These are phyloP conservation scores for Falco punctatus DNA, from an alignment of 2,113 vertebrate species.

Conservation along the genomic window DNA sequence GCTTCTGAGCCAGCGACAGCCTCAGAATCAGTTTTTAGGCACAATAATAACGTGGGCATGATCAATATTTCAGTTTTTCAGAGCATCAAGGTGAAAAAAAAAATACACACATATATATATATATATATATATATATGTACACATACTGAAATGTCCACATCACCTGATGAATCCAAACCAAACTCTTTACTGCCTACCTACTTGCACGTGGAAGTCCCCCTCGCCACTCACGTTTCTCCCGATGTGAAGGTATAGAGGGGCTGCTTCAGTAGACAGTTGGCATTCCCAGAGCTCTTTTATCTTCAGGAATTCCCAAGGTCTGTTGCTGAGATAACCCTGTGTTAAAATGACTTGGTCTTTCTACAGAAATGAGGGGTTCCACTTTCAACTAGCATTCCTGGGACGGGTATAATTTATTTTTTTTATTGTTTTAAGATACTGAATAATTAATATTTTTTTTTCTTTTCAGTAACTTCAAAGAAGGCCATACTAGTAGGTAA, in stretches of 20 bases:
- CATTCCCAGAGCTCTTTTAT: not conserved
- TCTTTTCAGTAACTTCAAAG: not conserved
- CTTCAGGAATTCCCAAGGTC: not conserved
- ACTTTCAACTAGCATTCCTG: not conserved
- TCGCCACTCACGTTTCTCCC: not conserved
- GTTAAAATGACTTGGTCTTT: not conserved
- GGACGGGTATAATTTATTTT: not conserved
- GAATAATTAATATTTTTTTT: not conserved
- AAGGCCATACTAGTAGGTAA: accelerated
- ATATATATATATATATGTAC: too few relatives aligned
- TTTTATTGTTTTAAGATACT: not conserved
- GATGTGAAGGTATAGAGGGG: too few relatives aligned
- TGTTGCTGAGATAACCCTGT: not conserved
- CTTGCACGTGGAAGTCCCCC: not conserved
- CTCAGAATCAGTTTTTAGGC: not conserved
- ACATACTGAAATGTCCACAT: not conserved
- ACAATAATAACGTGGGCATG: too few relatives aligned
- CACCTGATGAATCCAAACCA: not conserved
- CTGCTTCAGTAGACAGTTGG: not conserved
- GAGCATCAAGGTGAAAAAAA: too few relatives aligned
- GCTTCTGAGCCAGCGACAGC: not conserved
- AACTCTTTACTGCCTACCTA: not conserved
- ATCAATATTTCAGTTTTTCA: not conserved
- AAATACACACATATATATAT: too few relatives aligned
- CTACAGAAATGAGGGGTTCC: not conserved